These are phyloP conservation scores for Bufo gargarizans DNA, from an alignment of 2,113 vertebrate genomes.

Conservation along the genomic window DNA sequence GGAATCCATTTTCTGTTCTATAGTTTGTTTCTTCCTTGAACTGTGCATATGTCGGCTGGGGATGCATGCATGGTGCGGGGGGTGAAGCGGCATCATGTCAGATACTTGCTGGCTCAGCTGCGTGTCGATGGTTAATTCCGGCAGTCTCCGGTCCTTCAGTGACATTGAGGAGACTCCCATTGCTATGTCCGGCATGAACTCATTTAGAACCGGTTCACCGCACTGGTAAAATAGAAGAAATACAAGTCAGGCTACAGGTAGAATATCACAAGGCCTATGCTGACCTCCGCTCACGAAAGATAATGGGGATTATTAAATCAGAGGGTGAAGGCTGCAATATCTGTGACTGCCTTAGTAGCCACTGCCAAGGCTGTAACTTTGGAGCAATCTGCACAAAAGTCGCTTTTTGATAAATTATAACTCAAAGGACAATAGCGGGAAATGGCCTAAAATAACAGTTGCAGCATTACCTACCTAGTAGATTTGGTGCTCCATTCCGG, in stretches of 20 bases:
- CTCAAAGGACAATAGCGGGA: too few species aligned
- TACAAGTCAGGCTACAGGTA: neutral
- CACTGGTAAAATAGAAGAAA: constrained; percentile 72
- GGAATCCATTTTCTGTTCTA: constrained; percentile 83
- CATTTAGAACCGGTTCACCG: constrained; percentile 89
- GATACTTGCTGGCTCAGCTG: constrained; percentile 75
- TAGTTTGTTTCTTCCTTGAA: constrained; percentile 87
- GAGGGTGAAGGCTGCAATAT: too few species aligned
- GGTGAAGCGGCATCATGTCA: constrained; percentile 75
- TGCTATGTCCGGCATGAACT: constrained; percentile 97
- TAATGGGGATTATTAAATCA: neutral
- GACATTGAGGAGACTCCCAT: constrained; percentile 94
- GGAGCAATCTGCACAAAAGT: too few species aligned
- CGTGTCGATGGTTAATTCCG: constrained; percentile 85
- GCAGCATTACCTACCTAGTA: too few species aligned
- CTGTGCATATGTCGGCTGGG: constrained; percentile 80
- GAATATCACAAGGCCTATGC: neutral
- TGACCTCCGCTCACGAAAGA: too few species aligned
- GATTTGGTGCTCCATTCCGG: too few species aligned
- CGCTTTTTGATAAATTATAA: too few species aligned
- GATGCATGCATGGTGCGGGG: constrained; percentile 75
- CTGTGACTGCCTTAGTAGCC: too few species aligned
- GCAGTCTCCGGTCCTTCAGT: constrained; percentile 88
- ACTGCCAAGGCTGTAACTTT: too few species aligned
- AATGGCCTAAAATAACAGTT: too few species aligned